Evolutionary conservation across 2,797 vertebrate species (phyloP).

Genomic region (Neomorphus geoffroyi): DNA sequence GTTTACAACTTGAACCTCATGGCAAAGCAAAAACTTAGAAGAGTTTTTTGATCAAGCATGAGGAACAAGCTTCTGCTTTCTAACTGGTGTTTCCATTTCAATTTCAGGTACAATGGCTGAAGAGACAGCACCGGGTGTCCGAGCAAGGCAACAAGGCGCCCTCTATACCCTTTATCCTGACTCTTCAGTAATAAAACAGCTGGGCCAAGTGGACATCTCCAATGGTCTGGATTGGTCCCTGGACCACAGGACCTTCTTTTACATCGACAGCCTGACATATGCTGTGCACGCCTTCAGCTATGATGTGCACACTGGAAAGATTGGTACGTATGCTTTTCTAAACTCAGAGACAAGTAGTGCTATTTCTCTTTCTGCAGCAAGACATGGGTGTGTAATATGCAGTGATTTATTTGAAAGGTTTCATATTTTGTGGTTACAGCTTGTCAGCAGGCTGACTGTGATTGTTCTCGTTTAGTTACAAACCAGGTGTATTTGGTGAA

Average conservation of each 20-base stretch:
- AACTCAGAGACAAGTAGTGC: not conserved
- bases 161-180: slow-evolving; percentile 81
- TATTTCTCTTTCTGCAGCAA: not conserved
- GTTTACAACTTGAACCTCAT: not conserved
- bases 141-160: slow-evolving; percentile 79
- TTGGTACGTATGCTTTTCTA: slow-evolving; percentile 69
- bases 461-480: not conserved
- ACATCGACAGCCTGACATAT: slow-evolving; percentile 85
- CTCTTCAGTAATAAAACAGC: slow-evolving; percentile 77
- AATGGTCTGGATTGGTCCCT: slow-evolving; percentile 90
- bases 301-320: slow-evolving; percentile 75
- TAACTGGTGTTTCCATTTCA: not conserved
- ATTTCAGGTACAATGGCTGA: slow-evolving; percentile 85
- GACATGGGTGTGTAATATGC: not conserved
- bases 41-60: not conserved
- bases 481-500: not conserved
- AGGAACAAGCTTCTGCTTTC: not conserved
- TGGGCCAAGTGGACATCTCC: slow-evolving; percentile 84
- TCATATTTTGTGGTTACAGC: not conserved
- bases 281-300: slow-evolving; percentile 87
- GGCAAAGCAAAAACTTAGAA: not conserved
- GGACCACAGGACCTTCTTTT: slow-evolving; percentile 85
- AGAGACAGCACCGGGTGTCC: slow-evolving; percentile 69
- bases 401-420: not conserved
- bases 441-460: not conserved